phyloP scores from a whole-genome alignment of 1,140 invertebrate species.

The Drosophila jambulina region DNA sequence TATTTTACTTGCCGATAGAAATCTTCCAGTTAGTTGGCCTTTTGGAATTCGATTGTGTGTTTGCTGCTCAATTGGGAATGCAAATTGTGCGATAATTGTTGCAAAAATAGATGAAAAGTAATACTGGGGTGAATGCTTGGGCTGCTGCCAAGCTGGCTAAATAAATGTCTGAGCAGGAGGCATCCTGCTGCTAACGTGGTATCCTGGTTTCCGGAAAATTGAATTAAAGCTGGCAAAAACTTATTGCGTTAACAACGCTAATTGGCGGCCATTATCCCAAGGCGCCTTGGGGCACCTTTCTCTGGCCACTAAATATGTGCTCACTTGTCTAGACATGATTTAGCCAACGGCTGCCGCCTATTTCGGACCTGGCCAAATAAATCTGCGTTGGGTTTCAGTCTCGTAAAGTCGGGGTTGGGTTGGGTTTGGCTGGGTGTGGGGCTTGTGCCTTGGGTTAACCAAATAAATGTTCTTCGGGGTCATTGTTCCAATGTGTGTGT shows the following conservation, averaged over 20 bases:
- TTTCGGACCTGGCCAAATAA: slow-evolving; percentile 63
- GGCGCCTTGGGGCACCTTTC: slow-evolving; percentile 27
- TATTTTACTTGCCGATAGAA: slow-evolving; percentile 7
- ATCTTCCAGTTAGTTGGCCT: slow-evolving; percentile 3
- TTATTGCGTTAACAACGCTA: slow-evolving; percentile 36
- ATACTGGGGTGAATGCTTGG: slow-evolving; percentile 14
- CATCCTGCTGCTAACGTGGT: not conserved
- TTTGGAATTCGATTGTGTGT: slow-evolving; percentile 10
- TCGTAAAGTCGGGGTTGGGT: not conserved
- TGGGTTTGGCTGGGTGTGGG: not conserved
- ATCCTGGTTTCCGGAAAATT: slow-evolving; percentile 32
- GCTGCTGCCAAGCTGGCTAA: slow-evolving; percentile 22
- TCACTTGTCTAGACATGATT: slow-evolving; percentile 72
- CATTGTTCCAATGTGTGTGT: slow-evolving; percentile 35
- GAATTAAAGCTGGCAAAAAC: slow-evolving; percentile 48
- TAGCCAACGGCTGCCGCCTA: slow-evolving; percentile 45
- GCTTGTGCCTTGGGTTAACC: slow-evolving; percentile 43
- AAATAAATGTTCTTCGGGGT: slow-evolving; percentile 72
- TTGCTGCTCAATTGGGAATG: slow-evolving; percentile 15
- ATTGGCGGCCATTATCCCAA: slow-evolving; percentile 42
- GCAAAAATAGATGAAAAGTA: slow-evolving; percentile 17
- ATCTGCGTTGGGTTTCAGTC: slow-evolving; percentile 63
- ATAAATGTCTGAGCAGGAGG: slow-evolving; percentile 7
- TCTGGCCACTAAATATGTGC: slow-evolving; percentile 58
- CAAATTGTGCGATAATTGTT: slow-evolving; percentile 34